Percentiles rank a stretch among this genome's conserved stretches.
These are phyloP conservation scores for Nemotelus nigrinus DNA, from an alignment of 2,888 invertebrate genomes.

Conservation along the genomic window DNA sequence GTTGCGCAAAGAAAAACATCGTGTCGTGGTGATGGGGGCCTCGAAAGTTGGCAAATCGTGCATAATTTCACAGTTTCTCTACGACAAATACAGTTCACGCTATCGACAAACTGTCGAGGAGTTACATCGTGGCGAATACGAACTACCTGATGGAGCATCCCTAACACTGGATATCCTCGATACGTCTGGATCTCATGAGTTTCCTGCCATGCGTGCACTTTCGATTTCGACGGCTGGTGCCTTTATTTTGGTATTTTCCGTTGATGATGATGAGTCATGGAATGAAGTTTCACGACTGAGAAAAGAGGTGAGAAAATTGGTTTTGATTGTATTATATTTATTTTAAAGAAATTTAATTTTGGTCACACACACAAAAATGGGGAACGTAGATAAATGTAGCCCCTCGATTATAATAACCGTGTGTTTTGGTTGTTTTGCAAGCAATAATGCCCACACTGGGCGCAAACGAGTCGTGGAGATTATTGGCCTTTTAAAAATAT, in stretches of 20 bases:
- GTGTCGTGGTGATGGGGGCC: slow-evolving; percentile 64
- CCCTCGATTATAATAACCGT: no score
- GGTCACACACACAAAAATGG: no score
- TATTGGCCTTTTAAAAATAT: no score
- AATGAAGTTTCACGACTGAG: slow-evolving; percentile 67
- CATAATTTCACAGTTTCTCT: slow-evolving; percentile 71
- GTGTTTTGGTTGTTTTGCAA: no score
- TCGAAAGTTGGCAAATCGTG: slow-evolving; percentile 72
- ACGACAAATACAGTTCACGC: slow-evolving; percentile 68
- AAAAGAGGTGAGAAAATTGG: slow-evolving; percentile 61
- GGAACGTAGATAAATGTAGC: no score
- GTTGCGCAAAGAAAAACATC: slow-evolving; percentile 58
- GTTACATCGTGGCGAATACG: slow-evolving; percentile 67
- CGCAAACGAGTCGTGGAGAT: no score
- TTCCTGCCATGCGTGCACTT: slow-evolving; percentile 79
- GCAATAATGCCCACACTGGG: no score
- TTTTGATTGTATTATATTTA: slow-evolving; percentile 5
- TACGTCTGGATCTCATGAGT: slow-evolving; percentile 74
- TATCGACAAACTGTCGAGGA: slow-evolving; percentile 75
- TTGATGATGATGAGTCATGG: slow-evolving; percentile 71
- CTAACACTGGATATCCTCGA: slow-evolving; percentile 76
- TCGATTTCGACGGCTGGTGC: slow-evolving; percentile 79
- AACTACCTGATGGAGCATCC: slow-evolving; percentile 64
- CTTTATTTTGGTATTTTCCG: slow-evolving; percentile 76
- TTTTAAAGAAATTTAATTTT: no score